Evolutionary conservation across 1,140 invertebrate species (phyloP).

Genomic region (Drosophila parvula): DNA sequence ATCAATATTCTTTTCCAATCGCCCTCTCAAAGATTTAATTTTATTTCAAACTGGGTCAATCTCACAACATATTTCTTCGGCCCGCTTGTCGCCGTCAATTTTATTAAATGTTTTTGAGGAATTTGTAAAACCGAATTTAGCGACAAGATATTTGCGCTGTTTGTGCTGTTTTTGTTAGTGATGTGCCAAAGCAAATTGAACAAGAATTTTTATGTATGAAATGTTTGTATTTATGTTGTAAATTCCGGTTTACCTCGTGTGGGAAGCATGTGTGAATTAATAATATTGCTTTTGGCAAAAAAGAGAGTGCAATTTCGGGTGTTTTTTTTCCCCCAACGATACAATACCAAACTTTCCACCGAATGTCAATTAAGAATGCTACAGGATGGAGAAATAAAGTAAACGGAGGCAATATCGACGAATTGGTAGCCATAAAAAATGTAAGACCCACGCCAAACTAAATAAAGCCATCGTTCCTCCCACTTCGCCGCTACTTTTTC

Average conservation of each 20-base stretch:
- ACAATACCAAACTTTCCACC: slow-evolving; percentile 14
- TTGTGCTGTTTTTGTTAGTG: slow-evolving; percentile 40
- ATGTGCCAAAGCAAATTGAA: slow-evolving; percentile 63
- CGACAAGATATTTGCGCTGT: slow-evolving; percentile 58
- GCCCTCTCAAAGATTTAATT: slow-evolving; percentile 48
- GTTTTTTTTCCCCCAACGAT: not conserved
- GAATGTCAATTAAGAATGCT: slow-evolving; percentile 37
- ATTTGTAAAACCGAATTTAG: slow-evolving; percentile 56
- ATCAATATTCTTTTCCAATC: slow-evolving; percentile 52
- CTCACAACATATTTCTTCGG: slow-evolving; percentile 26
- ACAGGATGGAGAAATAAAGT: slow-evolving; percentile 14
- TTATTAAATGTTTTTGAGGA: slow-evolving; percentile 70
- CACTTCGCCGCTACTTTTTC: slow-evolving; percentile 9
- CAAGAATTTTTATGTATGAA: slow-evolving; percentile 52
- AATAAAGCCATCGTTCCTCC: slow-evolving; percentile 57
- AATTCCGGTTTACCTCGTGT: slow-evolving; percentile 13
- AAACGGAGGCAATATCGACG: slow-evolving; percentile 22
- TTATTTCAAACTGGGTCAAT: slow-evolving; percentile 50
- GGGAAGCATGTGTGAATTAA: slow-evolving; percentile 57
- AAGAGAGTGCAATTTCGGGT: slow-evolving; percentile 2
- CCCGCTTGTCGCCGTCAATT: slow-evolving; percentile 68
- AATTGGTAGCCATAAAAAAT: slow-evolving; percentile 27
- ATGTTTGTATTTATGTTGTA: slow-evolving; percentile 57
- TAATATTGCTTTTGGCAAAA: slow-evolving; percentile 57
- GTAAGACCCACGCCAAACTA: slow-evolving; percentile 27